Evolutionary conservation across 2,888 invertebrate species (phyloP).

Genomic region (Eupithecia centaureata): DNA sequence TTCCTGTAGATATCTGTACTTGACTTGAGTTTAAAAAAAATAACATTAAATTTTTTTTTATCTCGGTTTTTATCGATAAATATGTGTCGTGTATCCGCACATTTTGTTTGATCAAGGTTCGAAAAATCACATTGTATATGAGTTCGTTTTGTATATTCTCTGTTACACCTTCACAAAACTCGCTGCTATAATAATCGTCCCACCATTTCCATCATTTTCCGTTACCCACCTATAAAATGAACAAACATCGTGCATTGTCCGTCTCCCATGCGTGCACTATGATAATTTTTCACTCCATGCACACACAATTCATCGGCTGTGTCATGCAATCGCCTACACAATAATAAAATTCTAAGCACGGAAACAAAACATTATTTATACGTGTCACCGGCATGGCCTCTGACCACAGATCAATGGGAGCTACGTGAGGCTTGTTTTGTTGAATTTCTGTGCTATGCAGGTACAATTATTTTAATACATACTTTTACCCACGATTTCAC

Average conservation of each 20-base stretch:
- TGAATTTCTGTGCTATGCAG: not conserved
- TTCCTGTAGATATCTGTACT: no score
- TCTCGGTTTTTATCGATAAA: no score
- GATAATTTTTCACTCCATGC: constrained; percentile 37
- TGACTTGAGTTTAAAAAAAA: no score
- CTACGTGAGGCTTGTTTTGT: not conserved
- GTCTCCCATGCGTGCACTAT: constrained; percentile 27
- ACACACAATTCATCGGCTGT: constrained; percentile 38
- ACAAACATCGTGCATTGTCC: not conserved
- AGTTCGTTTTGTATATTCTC: no score
- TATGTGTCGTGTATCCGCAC: no score
- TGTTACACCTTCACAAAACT: no score
- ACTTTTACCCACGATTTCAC: not conserved
- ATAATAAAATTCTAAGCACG: constrained; percentile 36
- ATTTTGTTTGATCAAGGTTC: no score
- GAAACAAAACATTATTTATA: constrained; percentile 38
- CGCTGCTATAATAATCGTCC: no score
- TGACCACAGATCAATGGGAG: constrained; percentile 24
- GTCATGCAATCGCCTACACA: constrained; percentile 37
- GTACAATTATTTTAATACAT: not conserved
- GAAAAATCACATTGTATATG: no score
- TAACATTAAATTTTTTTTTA: no score
- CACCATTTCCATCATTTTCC: not conserved
- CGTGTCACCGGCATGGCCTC: constrained; percentile 31
- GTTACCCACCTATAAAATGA: not conserved